Evolutionary conservation across 2,113 vertebrate genomes (phyloP).

Genomic region (Silurus asotus): DNA sequence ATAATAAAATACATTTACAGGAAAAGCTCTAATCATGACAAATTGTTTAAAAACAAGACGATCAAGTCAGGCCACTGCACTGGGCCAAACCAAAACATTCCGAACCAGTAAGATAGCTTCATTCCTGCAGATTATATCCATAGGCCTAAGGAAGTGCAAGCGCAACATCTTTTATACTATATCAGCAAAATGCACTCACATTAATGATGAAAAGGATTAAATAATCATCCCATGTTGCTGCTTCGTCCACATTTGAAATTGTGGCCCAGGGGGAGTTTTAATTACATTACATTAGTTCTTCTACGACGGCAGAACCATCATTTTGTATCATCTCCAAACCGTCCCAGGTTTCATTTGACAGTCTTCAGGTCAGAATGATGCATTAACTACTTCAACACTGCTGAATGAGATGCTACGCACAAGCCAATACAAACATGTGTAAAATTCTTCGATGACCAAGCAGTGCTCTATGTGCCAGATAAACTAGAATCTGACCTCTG

Average conservation of each 20-base stretch:
- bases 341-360: not conserved
- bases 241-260: slow-evolving; percentile 15
- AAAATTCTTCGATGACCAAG: not conserved
- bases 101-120: too few species aligned
- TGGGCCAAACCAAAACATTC: slow-evolving; percentile 13
- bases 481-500: slow-evolving; percentile 17
- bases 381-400: not conserved
- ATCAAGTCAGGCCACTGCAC: not conserved
- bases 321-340: not conserved
- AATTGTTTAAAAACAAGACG: not conserved
- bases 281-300: slow-evolving; percentile 35
- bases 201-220: not conserved
- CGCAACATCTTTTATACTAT: not conserved
- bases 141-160: not conserved
- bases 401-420: not conserved
- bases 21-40: not conserved
- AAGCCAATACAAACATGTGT: not conserved
- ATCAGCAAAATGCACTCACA: not conserved
- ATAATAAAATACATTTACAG: not conserved
- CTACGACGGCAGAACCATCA: not conserved
- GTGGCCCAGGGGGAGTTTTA: slow-evolving; percentile 30
- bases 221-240: slow-evolving; percentile 13
- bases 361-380: not conserved
- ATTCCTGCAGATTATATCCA: not conserved
- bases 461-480: not conserved